Evolutionary conservation across 1,140 invertebrate species (phyloP), one percentile per base, ranked within the genome.

Genomic region (Brachionus paranguensis): DNA sequence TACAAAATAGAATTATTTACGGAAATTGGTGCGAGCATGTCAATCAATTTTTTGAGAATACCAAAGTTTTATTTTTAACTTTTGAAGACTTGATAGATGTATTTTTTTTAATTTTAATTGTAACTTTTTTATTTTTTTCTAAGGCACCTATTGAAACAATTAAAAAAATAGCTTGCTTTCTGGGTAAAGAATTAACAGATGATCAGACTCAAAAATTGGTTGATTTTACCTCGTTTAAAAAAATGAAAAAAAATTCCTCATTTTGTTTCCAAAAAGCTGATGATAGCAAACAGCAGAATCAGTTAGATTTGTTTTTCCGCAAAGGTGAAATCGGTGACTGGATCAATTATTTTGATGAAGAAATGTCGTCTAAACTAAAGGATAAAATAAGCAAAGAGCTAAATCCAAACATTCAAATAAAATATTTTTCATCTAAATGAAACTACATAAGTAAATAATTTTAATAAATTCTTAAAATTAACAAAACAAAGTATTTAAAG

Each of bases 21-120:
- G 74, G 74, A 17, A 29, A 47, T 29, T 78, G 74, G 74, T 78
- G 74, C 12, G 74, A 78, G 29, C 74, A 78, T 55, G 74, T 78
- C 5, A 78, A 78, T 47, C 29, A 78, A 27, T 78, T 41, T 78
- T 50, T 45, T 78, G 29, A 12, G 8, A 20, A 11, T 20, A 10
- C 74, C 10, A 45, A 55, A 12, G 74, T 47, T 55, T 20, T 78
- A 2, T 47, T 78, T 47, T 47, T 78, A 12, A 50, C 24, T 55
- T 78, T 41, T 78, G 74, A 78, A 55, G 74, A 78, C 27, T 55
- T 78, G 12, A 2, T 78, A 20, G 74, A 78, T 10, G 74, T 78
- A 78, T 41, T 45, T 72, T 3, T 29, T 14, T 68, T 29, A n/a
- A n/a, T 74, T 43, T 74, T 47, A 43, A n/a, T 78, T 78, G 17